Percentiles rank a stretch among this genome's conserved stretches.
phyloP scores from a whole-genome alignment of 1,140 invertebrate species.

The Hycleus phaleratus region DNA sequence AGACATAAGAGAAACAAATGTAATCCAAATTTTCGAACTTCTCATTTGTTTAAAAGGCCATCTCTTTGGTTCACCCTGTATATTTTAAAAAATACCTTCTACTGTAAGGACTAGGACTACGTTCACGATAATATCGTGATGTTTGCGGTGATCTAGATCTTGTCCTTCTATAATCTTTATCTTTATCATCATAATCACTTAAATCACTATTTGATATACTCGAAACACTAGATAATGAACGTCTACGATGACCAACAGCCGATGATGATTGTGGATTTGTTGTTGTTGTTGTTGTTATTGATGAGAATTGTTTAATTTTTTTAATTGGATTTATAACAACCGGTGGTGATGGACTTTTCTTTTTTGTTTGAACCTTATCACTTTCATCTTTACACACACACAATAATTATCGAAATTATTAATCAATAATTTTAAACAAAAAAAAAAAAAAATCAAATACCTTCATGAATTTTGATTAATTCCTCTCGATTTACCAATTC shows the following conservation, averaged over 20 bases:
- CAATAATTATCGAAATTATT: too few species aligned
- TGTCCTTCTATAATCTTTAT: background rate
- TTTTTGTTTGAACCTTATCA: slow-evolving; percentile 4
- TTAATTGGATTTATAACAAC: slow-evolving; percentile 29
- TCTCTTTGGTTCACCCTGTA: too few species aligned
- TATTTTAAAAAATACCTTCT: background rate
- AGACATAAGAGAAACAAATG: too few species aligned
- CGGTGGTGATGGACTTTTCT: slow-evolving; percentile 35
- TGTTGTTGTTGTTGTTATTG: slow-evolving; percentile 6
- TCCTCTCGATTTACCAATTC: slow-evolving; percentile 35
- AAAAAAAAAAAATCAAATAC: slow-evolving; percentile 11
- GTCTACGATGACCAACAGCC: slow-evolving; percentile 8
- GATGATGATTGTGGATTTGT: background rate
- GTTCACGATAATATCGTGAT: background rate
- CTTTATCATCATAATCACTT: slow-evolving; percentile 16
- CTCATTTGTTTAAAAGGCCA: too few species aligned
- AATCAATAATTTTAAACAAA: background rate
- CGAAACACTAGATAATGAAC: slow-evolving; percentile 34
- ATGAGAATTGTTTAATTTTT: slow-evolving; percentile 12
- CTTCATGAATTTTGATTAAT: slow-evolving; percentile 30
- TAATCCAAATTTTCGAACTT: too few species aligned
- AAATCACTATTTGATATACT: slow-evolving; percentile 34
- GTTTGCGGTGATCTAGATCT: slow-evolving; percentile 5
- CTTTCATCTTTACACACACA: background rate
- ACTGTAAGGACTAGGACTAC: slow-evolving; percentile 8